Evolutionary conservation across 2,797 vertebrate genomes (phyloP).

Genomic region (Poecilia picta): DNA sequence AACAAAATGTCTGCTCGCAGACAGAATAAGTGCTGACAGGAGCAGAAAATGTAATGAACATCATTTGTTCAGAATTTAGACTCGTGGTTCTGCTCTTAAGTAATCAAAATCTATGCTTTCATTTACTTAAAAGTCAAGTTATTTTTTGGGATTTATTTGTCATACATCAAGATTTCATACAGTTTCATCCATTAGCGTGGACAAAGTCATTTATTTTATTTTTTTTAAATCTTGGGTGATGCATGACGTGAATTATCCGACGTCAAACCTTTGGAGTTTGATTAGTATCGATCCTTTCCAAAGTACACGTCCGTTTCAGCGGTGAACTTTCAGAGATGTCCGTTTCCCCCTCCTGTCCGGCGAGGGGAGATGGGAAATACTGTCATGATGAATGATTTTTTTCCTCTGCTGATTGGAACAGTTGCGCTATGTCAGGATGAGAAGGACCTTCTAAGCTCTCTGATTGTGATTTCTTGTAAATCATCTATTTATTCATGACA

Average conservation of each 20-base stretch:
- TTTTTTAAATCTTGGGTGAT: background rate
- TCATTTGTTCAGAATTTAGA: too few relatives aligned
- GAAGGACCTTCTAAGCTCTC: constrained; percentile 53
- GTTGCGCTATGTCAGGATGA: constrained; percentile 31
- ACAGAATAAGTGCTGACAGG: background rate
- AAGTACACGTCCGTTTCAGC: constrained; percentile 6
- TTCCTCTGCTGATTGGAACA: constrained; percentile 44
- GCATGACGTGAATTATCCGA: background rate
- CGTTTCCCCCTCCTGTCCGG: constrained; percentile 6
- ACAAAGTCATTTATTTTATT: background rate
- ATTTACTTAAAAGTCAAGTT: background rate
- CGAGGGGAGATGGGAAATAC: constrained; percentile 37
- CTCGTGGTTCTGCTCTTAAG: too few relatives aligned
- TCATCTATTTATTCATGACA: constrained; percentile 75
- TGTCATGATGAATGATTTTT: constrained; percentile 34
- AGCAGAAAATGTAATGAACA: too few relatives aligned
- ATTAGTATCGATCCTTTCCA: constrained; percentile 19
- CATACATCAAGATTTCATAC: background rate
- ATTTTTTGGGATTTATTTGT: background rate
- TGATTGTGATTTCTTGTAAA: constrained; percentile 61
- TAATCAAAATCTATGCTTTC: background rate
- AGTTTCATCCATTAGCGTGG: background rate
- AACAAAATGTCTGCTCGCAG: background rate
- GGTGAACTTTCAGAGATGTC: background rate
- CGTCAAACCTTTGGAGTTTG: background rate